A percentile compares a stretch with the other conserved stretches of the same genome.
These are phyloP conservation scores for Oreocharis arfaki DNA, from an alignment of 2,113 vertebrate genomes.

Conservation along the genomic window DNA sequence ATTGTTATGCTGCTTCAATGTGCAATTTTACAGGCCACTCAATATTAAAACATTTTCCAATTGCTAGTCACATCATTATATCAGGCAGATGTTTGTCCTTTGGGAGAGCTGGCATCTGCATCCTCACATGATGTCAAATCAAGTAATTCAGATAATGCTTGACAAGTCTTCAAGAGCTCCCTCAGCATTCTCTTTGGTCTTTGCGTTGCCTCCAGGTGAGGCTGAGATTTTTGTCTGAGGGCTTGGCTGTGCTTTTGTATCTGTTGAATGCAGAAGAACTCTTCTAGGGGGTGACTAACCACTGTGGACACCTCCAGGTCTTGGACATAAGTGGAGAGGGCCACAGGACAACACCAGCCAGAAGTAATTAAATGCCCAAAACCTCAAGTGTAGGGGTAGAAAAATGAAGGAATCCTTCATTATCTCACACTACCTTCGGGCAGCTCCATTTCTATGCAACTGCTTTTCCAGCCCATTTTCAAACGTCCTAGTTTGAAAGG, in stretches of 20 bases:
- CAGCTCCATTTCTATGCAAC: neutral
- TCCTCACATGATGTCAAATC: neutral
- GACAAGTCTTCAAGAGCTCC: neutral
- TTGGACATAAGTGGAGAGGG: neutral
- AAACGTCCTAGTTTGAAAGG: neutral
- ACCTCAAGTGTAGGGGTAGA: neutral
- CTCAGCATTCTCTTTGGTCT: neutral
- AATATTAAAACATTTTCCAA: neutral
- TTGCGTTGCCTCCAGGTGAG: neutral
- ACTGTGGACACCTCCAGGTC: neutral
- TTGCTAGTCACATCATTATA: neutral
- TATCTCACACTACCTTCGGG: neutral
- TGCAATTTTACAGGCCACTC: neutral
- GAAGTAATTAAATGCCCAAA: neutral
- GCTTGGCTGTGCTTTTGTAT: neutral
- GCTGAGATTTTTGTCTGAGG: neutral
- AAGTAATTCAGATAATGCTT: neutral
- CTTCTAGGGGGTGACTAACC: neutral
- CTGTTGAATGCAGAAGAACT: neutral
- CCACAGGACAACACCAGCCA: neutral
- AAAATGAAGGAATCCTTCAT: neutral
- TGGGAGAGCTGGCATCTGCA: neutral
- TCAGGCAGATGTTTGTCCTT: neutral
- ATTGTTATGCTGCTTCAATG: neutral
- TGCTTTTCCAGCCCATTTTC: neutral